Conservation (phyloP, 2,888 invertebrate species). For the Melinaea marsaeus region DNA sequence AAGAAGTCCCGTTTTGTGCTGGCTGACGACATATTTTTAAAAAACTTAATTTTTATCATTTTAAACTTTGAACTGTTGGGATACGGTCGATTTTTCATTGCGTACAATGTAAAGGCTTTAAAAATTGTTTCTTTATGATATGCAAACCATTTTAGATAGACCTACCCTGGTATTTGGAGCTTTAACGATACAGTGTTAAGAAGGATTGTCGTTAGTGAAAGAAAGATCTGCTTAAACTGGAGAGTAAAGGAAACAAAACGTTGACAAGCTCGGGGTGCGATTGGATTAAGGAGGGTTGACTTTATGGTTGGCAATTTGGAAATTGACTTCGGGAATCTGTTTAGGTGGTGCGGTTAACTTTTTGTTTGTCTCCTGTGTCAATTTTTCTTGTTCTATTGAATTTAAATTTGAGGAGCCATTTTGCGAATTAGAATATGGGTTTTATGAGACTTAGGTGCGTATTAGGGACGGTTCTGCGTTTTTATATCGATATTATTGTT, state of each 20-base stretch:
- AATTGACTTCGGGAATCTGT: slow-evolving; percentile 75
- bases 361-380: slow-evolving; percentile 62
- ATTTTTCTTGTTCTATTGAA: slow-evolving; percentile 50
- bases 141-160: slow-evolving; percentile 43
- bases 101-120: slow-evolving; percentile 1
- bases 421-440: slow-evolving; percentile 45
- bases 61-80: not conserved
- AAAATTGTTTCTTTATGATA: slow-evolving; percentile 20
- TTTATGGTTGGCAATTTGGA: slow-evolving; percentile 74
- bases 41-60: not conserved
- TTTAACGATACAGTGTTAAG: not conserved
- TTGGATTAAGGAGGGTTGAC: slow-evolving; percentile 76
- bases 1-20: slow-evolving; percentile 35
- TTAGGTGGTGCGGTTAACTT: slow-evolving; percentile 58
- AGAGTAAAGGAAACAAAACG: slow-evolving; percentile 67
- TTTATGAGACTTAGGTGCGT: slow-evolving; percentile 8
- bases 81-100: not conserved
- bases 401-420: slow-evolving; percentile 46
- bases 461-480: not conserved
- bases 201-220: slow-evolving; percentile 5
- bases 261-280: slow-evolving; percentile 75
- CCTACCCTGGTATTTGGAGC: slow-evolving; percentile 35
- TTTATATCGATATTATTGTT: not conserved
- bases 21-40: slow-evolving; percentile 14
- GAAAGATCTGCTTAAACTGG: slow-evolving; percentile 49